A percentile compares a stretch with the other conserved stretches of the same genome.
These are phyloP conservation scores for Bovichtus variegatus DNA, from an alignment of 2,797 vertebrate species.

Conservation along the genomic window DNA sequence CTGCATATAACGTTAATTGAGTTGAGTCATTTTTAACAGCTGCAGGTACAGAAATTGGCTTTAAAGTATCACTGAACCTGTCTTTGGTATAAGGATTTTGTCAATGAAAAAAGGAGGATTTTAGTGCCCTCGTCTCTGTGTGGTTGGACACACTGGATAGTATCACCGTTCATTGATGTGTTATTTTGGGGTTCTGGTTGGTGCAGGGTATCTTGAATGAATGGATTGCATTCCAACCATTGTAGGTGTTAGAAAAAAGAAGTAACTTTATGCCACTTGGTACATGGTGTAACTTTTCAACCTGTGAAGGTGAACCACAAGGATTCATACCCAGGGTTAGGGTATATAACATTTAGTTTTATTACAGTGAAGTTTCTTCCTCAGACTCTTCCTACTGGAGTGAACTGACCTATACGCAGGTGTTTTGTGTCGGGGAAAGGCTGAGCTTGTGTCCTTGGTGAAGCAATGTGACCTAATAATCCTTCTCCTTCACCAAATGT, in stretches of 20 bases:
- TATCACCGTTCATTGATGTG: too few species aligned
- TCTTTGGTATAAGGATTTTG: slow-evolving; percentile 6
- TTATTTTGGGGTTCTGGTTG: too few species aligned
- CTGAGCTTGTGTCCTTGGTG: slow-evolving; percentile 55
- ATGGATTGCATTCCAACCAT: too few species aligned
- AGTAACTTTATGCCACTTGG: too few species aligned
- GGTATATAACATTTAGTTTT: too few species aligned
- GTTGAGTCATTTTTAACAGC: background rate
- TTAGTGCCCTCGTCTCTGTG: background rate
- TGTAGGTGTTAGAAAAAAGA: too few species aligned
- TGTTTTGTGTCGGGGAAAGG: slow-evolving; percentile 57
- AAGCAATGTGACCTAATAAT: slow-evolving; percentile 73
- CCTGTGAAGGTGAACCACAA: background rate
- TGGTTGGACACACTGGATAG: too few species aligned
- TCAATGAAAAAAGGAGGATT: slow-evolving; percentile 1
- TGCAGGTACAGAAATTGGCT: background rate
- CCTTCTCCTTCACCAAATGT: slow-evolving; percentile 67
- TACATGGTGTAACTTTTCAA: background rate
- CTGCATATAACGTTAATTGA: background rate
- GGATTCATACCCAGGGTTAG: too few species aligned
- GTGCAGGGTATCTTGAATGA: too few species aligned
- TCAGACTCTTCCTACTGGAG: slow-evolving; percentile 13
- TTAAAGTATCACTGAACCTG: background rate
- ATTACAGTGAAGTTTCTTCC: background rate
- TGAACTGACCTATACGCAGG: slow-evolving; percentile 54